Evolutionary conservation across 1,140 invertebrate genomes (phyloP).

Genomic region (Calephelis virginiensis): DNA sequence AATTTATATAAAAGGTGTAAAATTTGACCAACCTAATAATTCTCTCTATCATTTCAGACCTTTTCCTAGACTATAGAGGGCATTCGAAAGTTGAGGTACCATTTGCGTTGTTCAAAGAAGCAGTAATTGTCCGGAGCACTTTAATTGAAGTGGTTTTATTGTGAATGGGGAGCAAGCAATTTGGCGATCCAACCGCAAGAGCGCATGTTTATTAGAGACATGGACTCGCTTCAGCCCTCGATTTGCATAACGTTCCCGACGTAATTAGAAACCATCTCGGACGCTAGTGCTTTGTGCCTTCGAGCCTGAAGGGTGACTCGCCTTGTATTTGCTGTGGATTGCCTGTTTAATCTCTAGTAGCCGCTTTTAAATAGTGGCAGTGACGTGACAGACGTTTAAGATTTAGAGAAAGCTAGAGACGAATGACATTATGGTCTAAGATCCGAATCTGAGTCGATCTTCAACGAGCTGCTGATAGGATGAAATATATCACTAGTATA

Average conservation of each 20-base stretch:
- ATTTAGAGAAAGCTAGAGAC: no score
- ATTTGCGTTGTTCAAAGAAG: constrained; percentile 47
- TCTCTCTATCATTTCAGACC: no score
- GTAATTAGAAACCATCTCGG: constrained; percentile 75
- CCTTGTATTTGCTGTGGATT: constrained; percentile 44
- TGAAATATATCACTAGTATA: no score
- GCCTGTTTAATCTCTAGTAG: no score
- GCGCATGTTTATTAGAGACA: constrained; percentile 73
- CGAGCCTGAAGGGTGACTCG: constrained; percentile 53
- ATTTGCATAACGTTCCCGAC: constrained; percentile 73
- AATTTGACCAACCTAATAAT: no score
- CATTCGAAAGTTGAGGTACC: constrained; percentile 12
- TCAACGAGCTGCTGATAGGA: no score
- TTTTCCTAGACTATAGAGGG: no score
- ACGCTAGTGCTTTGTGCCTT: constrained; percentile 65
- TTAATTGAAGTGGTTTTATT: constrained; percentile 59
- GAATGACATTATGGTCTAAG: no score
- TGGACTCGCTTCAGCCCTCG: constrained; percentile 54
- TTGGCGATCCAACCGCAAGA: constrained; percentile 66
- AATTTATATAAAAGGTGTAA: no score
- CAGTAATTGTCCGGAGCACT: constrained; percentile 54
- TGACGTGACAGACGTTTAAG: no score
- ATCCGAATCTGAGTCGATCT: no score
- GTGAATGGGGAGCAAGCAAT: constrained; percentile 57
- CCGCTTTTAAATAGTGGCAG: no score